Base-by-base conservation (phyloP, 1,140 invertebrate species). In the Drosophila sproati region DNA sequence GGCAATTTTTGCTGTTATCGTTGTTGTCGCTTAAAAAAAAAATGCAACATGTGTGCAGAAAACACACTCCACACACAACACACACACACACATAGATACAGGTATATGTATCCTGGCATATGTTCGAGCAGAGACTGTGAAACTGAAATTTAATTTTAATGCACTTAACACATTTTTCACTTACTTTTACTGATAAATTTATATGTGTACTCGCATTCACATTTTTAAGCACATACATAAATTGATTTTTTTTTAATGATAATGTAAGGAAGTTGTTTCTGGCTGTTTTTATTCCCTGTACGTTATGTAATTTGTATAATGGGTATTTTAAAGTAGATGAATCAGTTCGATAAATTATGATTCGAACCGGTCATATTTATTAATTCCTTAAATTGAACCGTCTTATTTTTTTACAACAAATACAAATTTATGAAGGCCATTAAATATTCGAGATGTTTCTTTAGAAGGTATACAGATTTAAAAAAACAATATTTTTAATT, bases 131-230 rank as follows among this genome's bases (percentile, higher is more conserved):
- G 41, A 32, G 28, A 47, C 5, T 39, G 66, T 39, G 59, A 80
- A 82, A 76, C 77, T 82, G 55, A 83, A 83, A 83, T 83, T 83
- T 83, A 77, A 83, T 83, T 80, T 83, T 83, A 83, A 83, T 85
- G 73, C 81, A 83, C 81, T 83, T 83, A 83, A 83, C 80, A 83
- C 80, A 77, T 83, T 83, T 83, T 83, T 83, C 80, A 83, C 77
- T 83, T 80, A 67, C 67, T 20, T 20, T 20, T 20, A 64, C 71
- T 73, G 78, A 41, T 60, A 73, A 87, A 78, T 64, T 62, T 77
- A 78, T 74, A 39, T 51, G 68, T 56, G 55, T 62, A 78, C 77
- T 39, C 54, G 61, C 51, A 48, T 67, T 59, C 72, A 55, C 66
- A 62, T 66, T 77, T 87, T 74, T 6, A 54, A 66, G 50, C 41